Evolutionary conservation across 2,888 invertebrate species (phyloP).

Genomic region (Galerucella calmariensis): DNA sequence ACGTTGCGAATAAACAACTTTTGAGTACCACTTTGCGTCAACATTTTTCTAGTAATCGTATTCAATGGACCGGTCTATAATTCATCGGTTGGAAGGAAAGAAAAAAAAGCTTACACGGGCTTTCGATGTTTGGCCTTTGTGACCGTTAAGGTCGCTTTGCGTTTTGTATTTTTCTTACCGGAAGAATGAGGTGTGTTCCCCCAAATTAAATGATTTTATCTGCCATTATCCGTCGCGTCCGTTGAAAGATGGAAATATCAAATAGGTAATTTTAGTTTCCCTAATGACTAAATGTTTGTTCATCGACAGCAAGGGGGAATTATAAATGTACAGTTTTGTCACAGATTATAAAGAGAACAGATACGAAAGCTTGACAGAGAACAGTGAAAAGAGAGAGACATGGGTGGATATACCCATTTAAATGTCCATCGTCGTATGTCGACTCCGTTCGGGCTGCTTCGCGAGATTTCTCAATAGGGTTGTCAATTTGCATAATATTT

Average conservation of each 20-base stretch:
- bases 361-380: no score
- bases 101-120: neutral
- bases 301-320: neutral
- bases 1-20: neutral
- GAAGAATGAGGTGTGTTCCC: conserved; percentile 16
- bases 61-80: neutral
- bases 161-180: conserved; percentile 6
- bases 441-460: no score
- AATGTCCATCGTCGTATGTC: no score
- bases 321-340: neutral
- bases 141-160: conserved; percentile 13
- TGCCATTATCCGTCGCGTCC: neutral
- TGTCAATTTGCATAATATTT: no score
- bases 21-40: neutral
- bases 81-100: neutral
- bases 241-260: neutral
- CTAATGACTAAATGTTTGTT: neutral
- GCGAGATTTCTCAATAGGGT: no score
- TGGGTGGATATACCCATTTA: no score
- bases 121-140: conserved; percentile 7
- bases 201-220: conserved; percentile 17
- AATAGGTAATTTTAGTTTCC: conserved; percentile 6
- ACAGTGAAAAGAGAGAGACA: no score
- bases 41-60: neutral
- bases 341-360: no score